A percentile compares a stretch with the other conserved stretches of the same genome.
Conservation (phyloP, 2,888 invertebrate genomes). For the Spilarctia lutea region DNA sequence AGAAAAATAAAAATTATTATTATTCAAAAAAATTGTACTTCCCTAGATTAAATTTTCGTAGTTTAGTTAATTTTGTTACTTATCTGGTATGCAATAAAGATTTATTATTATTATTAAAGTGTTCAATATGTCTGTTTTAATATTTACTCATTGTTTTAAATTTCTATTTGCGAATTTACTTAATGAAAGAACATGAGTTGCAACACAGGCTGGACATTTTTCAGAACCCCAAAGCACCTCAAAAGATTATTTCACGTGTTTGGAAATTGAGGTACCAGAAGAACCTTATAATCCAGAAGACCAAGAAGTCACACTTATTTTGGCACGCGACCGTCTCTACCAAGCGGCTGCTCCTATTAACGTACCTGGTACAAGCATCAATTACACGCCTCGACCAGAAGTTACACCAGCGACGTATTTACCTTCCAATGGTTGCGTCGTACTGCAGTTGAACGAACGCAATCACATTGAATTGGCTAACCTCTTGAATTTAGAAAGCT, state of each 20-base stretch:
- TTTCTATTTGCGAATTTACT: background rate
- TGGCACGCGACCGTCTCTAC: background rate
- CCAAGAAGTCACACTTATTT: background rate
- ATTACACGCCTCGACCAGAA: background rate
- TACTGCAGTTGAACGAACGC: background rate
- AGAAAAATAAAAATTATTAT: too few relatives aligned
- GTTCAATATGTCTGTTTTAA: background rate
- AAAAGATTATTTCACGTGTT: background rate
- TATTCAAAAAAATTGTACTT: too few relatives aligned
- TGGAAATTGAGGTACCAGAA: slow-evolving; percentile 1
- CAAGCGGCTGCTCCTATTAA: background rate
- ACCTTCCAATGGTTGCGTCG: background rate
- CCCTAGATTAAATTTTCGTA: too few relatives aligned
- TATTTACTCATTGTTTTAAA: background rate
- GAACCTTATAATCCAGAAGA: background rate
- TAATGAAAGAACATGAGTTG: background rate
- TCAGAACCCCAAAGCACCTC: background rate
- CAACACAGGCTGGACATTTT: background rate
- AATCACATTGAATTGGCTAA: background rate
- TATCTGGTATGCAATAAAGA: too few relatives aligned
- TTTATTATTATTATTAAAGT: too few relatives aligned
- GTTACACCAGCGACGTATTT: background rate
- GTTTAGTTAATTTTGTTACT: too few relatives aligned
- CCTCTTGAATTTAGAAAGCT: background rate
- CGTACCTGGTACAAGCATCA: background rate